These are phyloP conservation scores for Glaucomys volans DNA, from an alignment of 2,113 vertebrate genomes.

Conservation along the genomic window DNA sequence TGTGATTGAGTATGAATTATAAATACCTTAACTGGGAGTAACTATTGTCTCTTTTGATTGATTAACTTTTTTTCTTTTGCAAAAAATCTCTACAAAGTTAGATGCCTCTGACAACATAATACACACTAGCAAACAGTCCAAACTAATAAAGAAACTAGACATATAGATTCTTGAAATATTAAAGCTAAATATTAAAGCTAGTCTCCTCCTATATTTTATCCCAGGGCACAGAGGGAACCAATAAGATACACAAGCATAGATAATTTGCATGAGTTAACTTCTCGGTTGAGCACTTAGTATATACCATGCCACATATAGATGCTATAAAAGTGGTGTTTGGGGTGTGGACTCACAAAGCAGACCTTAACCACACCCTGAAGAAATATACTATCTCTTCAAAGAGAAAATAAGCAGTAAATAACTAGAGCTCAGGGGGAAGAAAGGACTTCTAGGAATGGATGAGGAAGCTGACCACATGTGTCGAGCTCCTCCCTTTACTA, in stretches of 20 bases:
- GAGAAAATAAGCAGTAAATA: background rate
- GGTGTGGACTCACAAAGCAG: background rate
- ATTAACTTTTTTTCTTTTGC: background rate
- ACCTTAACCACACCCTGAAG: background rate
- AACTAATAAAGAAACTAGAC: background rate
- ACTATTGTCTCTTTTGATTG: background rate
- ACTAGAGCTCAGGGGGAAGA: background rate
- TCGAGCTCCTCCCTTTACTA: background rate
- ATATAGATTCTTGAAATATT: background rate
- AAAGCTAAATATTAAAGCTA: background rate
- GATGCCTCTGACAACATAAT: background rate
- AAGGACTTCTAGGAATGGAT: background rate
- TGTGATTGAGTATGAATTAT: background rate
- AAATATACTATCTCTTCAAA: background rate
- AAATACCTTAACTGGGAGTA: background rate
- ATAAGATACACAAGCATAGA: background rate
- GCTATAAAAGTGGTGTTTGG: background rate
- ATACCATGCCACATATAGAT: background rate
- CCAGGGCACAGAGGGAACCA: background rate
- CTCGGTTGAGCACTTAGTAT: background rate
- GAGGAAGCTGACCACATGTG: background rate
- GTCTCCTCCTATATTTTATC: background rate
- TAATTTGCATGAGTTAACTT: background rate
- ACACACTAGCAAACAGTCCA: background rate
- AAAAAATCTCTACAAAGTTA: background rate